phyloP scores from a whole-genome alignment of 92 coral and sea anemone species.

The Porites cylindrica region DNA sequence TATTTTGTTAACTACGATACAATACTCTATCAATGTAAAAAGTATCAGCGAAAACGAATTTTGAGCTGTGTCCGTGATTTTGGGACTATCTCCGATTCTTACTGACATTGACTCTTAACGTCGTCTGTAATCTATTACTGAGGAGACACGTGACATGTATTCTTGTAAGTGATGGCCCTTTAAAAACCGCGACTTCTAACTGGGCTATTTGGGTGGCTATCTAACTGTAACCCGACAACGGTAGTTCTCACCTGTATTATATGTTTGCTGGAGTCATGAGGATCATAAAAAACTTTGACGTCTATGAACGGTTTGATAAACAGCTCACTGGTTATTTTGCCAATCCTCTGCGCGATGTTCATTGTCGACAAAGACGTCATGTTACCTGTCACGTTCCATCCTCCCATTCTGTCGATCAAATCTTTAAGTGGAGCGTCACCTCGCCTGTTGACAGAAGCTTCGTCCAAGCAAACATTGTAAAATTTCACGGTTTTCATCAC shows the following conservation, averaged over 20 bases:
- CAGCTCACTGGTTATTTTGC: constrained; percentile 42
- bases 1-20: no score
- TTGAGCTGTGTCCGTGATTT: no score
- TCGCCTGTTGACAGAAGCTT: constrained; percentile 20
- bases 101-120: no score
- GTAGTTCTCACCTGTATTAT: constrained; percentile 36
- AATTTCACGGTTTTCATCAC: constrained; percentile 55
- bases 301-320: constrained; percentile 36
- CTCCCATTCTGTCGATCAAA: constrained; percentile 45
- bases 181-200: no score
- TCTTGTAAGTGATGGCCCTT: no score
- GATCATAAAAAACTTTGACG: constrained; percentile 37
- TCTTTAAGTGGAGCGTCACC: constrained; percentile 47
- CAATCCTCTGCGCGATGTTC: constrained; percentile 34
- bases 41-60: no score
- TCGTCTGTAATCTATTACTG: no score
- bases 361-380: neutral
- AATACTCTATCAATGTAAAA: no score
- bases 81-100: no score
- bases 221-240: no score
- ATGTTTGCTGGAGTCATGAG: constrained; percentile 59
- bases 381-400: constrained; percentile 55
- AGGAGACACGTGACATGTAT: no score
- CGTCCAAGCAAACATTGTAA: constrained; percentile 38
- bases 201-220: no score